Conservation (phyloP, 1,140 invertebrate species). For the Neodiprion fabricii region DNA sequence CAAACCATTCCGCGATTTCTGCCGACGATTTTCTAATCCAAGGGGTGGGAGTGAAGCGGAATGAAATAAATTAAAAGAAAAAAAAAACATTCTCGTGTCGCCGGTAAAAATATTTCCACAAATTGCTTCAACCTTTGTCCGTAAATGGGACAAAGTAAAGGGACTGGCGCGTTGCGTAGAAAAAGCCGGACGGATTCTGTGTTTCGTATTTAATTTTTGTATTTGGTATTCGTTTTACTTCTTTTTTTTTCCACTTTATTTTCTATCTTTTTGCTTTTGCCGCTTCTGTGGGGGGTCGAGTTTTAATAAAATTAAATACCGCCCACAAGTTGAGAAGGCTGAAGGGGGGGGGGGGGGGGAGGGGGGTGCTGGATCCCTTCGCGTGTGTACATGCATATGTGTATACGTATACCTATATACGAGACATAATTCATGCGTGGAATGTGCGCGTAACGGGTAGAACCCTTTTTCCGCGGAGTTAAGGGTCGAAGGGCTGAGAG, state of each 20-base stretch:
- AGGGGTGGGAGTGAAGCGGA: too few relatives aligned
- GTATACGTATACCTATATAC: not conserved
- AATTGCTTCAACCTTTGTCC: too few relatives aligned
- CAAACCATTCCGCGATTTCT: not conserved
- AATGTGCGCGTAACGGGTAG: not conserved
- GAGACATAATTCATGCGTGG: constrained; percentile 2
- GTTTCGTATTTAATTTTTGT: too few relatives aligned
- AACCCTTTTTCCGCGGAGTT: not conserved
- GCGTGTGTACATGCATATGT: not conserved
- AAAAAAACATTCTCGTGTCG: too few relatives aligned
- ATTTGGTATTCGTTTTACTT: not conserved
- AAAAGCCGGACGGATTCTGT: not conserved
- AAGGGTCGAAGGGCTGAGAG: not conserved
- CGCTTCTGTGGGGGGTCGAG: not conserved
- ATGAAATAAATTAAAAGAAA: too few relatives aligned
- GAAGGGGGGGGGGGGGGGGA: not conserved
- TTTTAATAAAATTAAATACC: constrained; percentile 4
- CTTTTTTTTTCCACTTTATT: too few relatives aligned
- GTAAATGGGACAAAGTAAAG: too few relatives aligned
- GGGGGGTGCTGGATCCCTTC: not conserved
- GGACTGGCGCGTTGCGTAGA: not conserved
- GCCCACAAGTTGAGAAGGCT: not conserved
- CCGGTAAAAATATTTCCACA: too few relatives aligned
- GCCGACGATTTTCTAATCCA: too few relatives aligned
- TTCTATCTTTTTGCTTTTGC: too few relatives aligned